A percentile compares a stretch with the other conserved stretches of the same genome.
These are phyloP conservation scores for Drosophila mayri DNA, from an alignment of 1,140 invertebrate genomes.

Conservation along the genomic window DNA sequence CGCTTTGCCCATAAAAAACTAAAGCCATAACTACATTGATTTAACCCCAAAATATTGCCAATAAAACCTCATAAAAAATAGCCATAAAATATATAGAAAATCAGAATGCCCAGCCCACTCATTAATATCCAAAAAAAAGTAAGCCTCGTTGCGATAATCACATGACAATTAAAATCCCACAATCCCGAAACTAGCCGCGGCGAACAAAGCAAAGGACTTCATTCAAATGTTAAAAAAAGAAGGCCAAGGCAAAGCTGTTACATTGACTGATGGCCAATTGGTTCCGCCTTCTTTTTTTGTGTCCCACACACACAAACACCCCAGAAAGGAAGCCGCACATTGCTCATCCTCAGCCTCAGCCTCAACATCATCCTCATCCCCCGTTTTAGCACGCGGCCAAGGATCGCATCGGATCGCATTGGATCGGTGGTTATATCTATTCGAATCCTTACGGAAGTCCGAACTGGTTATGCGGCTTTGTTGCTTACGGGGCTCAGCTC, in stretches of 20 bases:
- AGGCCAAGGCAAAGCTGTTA: constrained; percentile 46
- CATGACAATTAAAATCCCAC: constrained; percentile 69
- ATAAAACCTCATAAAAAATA: constrained; percentile 63
- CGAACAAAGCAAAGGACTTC: constrained; percentile 28
- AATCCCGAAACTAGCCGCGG: constrained; percentile 33
- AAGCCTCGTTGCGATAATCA: constrained; percentile 37
- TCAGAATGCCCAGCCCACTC: constrained; percentile 50
- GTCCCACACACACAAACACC: constrained; percentile 9
- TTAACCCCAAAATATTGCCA: constrained; percentile 22
- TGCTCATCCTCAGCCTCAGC: constrained; percentile 11
- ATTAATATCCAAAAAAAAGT: constrained; percentile 64
- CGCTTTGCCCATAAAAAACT: constrained; percentile 49
- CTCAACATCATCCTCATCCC: constrained; percentile 33
- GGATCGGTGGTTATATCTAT: constrained; percentile 17
- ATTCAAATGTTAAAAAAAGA: constrained; percentile 62
- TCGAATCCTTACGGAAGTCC: constrained; percentile 21
- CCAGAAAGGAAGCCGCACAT: constrained; percentile 2
- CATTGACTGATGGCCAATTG: constrained; percentile 80
- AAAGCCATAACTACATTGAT: constrained; percentile 4
- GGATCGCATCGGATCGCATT: constrained; percentile 27
- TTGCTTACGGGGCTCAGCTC: constrained; percentile 56
- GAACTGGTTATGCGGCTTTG: constrained; percentile 77
- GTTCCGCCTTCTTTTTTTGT: constrained; percentile 70
- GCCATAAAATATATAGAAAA: constrained; percentile 52
- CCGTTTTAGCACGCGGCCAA: constrained; percentile 57